Evolutionary conservation across 1,140 invertebrate species (phyloP).

Genomic region (Drosophila nigromelanica): DNA sequence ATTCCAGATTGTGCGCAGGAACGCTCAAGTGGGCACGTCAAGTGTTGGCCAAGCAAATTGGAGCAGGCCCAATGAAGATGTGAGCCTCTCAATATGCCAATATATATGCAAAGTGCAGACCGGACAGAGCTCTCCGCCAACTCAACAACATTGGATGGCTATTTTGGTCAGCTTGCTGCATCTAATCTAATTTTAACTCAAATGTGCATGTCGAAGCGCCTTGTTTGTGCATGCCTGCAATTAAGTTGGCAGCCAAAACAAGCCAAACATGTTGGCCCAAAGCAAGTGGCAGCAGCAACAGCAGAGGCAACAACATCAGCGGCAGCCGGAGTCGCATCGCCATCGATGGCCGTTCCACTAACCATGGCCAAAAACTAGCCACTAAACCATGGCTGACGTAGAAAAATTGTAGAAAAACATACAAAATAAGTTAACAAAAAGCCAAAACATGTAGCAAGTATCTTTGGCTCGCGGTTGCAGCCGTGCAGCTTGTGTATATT

Average conservation of each 20-base stretch:
- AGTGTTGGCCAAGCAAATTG: conserved; percentile 31
- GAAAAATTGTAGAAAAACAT: conserved; percentile 64
- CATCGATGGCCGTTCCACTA: conserved; percentile 52
- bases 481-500: conserved; percentile 44
- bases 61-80: conserved; percentile 25
- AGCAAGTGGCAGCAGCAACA: conserved; percentile 38
- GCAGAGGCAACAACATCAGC: background rate
- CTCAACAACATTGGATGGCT: background rate
- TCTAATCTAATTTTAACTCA: conserved; percentile 78
- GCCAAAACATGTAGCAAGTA: conserved; percentile 40
- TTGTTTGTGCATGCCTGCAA: conserved; percentile 49
- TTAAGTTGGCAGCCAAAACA: conserved; percentile 58
- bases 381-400: conserved; percentile 47
- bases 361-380: conserved; percentile 66
- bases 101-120: conserved; percentile 31
- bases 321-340: conserved; percentile 31
- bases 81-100: conserved; percentile 3
- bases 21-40: conserved; percentile 21
- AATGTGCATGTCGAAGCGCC: conserved; percentile 55
- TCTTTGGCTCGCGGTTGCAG: conserved; percentile 35
- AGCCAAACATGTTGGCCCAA: conserved; percentile 68
- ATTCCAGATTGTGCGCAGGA: background rate
- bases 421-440: conserved; percentile 17
- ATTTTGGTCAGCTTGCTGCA: conserved; percentile 37
- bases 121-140: conserved; percentile 16